phyloP scores from a whole-genome alignment of 2,113 vertebrate genomes.

The Caracal caracal region DNA sequence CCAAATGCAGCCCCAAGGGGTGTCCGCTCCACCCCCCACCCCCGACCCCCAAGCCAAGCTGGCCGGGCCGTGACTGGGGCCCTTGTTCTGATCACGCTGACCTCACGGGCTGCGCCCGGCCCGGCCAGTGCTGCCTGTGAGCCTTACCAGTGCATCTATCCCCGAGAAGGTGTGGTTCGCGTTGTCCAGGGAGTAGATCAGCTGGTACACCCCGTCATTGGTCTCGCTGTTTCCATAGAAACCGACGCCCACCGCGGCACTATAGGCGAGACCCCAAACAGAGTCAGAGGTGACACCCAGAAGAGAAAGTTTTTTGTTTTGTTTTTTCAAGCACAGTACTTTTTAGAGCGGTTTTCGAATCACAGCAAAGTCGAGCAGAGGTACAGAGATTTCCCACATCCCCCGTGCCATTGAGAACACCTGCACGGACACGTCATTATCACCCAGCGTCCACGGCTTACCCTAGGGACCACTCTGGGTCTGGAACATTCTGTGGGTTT shows the following conservation, averaged over 20 bases:
- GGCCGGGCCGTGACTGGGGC: neutral
- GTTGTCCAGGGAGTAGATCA: constrained; percentile 95
- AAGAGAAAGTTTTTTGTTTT: neutral
- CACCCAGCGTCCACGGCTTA: rapidly evolving
- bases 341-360: neutral
- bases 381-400: rapidly evolving
- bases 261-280: constrained; percentile 69
- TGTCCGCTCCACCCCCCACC: too few relatives aligned
- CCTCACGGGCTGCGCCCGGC: neutral
- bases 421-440: rapidly evolving
- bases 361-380: neutral
- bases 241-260: constrained; percentile 93
- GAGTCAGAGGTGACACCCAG: constrained; percentile 56
- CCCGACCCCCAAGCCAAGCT: neutral
- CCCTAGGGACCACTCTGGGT: neutral
- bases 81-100: neutral
- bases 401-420: rapidly evolving
- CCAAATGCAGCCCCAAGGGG: neutral
- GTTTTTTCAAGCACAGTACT: neutral
- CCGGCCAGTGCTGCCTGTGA: neutral
- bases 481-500: neutral
- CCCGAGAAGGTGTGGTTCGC: constrained; percentile 94
- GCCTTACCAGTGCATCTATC: constrained; percentile 93
- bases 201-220: constrained; percentile 95
- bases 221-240: constrained; percentile 99